phyloP scores from a whole-genome alignment of 2,888 invertebrate species.

The Empis stercorea region DNA sequence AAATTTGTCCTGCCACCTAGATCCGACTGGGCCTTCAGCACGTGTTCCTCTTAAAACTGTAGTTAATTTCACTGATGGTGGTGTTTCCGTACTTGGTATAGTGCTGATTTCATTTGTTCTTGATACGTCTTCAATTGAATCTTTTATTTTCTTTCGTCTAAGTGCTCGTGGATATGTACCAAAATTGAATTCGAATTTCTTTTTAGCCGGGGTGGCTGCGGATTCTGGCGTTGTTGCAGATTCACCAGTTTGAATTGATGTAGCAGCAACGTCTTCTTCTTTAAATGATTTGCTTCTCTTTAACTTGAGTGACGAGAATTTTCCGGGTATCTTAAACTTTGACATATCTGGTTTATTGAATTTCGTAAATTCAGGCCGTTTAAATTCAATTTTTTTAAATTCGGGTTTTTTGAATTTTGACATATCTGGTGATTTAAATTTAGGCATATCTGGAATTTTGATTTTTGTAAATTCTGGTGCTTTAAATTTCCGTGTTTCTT shows the following conservation, averaged over 20 bases:
- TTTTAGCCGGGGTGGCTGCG: constrained; percentile 40
- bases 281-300: constrained; percentile 37
- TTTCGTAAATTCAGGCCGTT: constrained; percentile 35
- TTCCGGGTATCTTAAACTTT: constrained; percentile 49
- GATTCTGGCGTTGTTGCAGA: constrained; percentile 36
- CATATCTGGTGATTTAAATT: constrained; percentile 34
- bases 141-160: constrained; percentile 25
- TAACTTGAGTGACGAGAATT: constrained; percentile 47
- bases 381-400: constrained; percentile 23
- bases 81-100: constrained; percentile 42
- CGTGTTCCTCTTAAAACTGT: constrained; percentile 40
- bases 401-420: constrained; percentile 32
- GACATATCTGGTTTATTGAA: constrained; percentile 44
- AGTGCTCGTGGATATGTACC: constrained; percentile 68
- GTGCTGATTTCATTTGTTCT: constrained; percentile 39
- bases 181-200: constrained; percentile 56
- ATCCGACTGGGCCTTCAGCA: constrained; percentile 38
- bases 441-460: constrained; percentile 27
- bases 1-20: constrained; percentile 41
- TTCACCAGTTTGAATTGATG: constrained; percentile 15
- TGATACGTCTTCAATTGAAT: constrained; percentile 30
- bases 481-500: constrained; percentile 30
- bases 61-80: constrained; percentile 51
- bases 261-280: constrained; percentile 18
- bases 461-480: constrained; percentile 34